Base-by-base conservation (phyloP, 2,888 invertebrate genomes). In the Pollenia griseotomentosa region DNA sequence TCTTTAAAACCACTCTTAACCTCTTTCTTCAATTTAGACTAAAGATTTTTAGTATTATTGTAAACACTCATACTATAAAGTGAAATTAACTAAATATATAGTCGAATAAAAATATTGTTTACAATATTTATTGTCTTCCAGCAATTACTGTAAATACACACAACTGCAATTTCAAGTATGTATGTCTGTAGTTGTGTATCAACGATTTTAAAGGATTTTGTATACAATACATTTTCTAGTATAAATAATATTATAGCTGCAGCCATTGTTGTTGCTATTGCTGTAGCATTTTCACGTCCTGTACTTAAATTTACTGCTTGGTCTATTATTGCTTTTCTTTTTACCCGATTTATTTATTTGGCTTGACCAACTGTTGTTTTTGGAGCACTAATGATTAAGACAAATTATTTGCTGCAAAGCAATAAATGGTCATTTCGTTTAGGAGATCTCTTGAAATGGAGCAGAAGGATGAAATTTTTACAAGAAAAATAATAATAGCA, bases 351-450 rank as follows among this genome's bases (percentile, higher is more conserved):
- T 61, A 46, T 53, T 66, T 55, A 53, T 53, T 42, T 51, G 44
- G 33, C 42, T 44, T 44, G 16, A 19, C 19, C 63, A 71, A 33
- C 55, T 74, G 70, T 74, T 74, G 61, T 61, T 46, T 55, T 40
- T 63, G 16, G 11, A 53, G 8, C 9, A 16, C 33, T 55, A 70
- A 68, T 63, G 68, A 75, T 65, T 75, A 75, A 65, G 70, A 81
- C 65, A 81, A 81, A 81, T 77, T 65, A 75, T 75, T 70, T 85
- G 44, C 48, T 61, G 70, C 51, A 44, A 33, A 42, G 66, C 55
- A 85, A 77, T 70, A 71, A 81, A 53, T 63, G 63, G 65, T 33
- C 23, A 48, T 71, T 55, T 44, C n/a, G 44, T 16, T 23, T 44
- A 7, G n/a, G 10, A 68, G 59, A 46, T 44, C 23, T 55, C 53